Conservation (phyloP, 2,113 vertebrate genomes). For the Haemorhous mexicanus region DNA sequence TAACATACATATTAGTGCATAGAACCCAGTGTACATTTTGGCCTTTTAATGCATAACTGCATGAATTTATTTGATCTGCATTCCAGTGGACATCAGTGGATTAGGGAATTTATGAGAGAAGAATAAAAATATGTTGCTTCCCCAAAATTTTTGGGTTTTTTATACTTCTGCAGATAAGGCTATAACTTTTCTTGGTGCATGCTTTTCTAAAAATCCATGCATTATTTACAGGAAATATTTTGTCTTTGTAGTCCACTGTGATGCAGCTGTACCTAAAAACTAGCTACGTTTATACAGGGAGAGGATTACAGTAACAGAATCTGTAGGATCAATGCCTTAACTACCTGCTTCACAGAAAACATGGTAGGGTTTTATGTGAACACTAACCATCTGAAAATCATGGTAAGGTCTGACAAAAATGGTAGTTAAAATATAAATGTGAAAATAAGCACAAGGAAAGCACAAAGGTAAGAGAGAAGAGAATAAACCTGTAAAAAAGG, state of each 20-base stretch:
- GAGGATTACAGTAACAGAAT: background rate
- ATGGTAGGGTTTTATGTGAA: background rate
- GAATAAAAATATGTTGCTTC: background rate
- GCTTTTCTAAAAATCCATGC: background rate
- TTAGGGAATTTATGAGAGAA: background rate
- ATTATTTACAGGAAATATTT: conserved; percentile 11
- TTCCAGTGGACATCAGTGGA: background rate
- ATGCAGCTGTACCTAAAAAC: background rate
- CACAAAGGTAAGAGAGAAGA: background rate
- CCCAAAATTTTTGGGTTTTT: background rate
- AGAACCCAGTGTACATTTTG: background rate
- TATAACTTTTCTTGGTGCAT: background rate
- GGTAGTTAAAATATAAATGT: background rate
- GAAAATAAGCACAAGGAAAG: background rate
- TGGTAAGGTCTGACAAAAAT: background rate
- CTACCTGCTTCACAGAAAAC: background rate
- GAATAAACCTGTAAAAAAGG: background rate
- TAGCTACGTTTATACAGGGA: fast-evolving
- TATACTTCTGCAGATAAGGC: background rate
- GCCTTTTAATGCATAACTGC: background rate
- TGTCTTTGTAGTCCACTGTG: background rate
- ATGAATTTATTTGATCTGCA: background rate
- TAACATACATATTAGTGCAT: background rate
- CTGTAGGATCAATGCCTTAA: background rate
- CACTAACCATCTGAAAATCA: background rate